phyloP scores from a whole-genome alignment of 1,140 invertebrate species.

The Cotesia glomerata region DNA sequence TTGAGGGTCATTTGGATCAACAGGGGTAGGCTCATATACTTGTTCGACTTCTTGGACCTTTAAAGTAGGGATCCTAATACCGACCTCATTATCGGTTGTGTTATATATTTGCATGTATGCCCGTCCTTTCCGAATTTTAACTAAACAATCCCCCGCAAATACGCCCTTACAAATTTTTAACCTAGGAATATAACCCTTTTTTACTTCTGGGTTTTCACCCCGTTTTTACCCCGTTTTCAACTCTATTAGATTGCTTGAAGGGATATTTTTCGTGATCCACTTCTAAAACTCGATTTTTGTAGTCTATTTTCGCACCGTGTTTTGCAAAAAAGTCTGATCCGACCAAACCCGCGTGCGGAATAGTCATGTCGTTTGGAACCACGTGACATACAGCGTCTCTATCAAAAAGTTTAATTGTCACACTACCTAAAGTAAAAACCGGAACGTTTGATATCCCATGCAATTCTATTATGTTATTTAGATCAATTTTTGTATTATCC shows the following conservation, averaged over 20 bases:
- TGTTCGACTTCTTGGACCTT: neutral
- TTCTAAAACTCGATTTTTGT: neutral
- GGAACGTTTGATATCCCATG: neutral
- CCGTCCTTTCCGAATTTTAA: neutral
- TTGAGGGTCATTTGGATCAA: neutral
- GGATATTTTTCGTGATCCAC: neutral
- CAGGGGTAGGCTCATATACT: neutral
- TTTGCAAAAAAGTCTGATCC: slow-evolving; percentile 4
- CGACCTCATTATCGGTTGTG: slow-evolving; percentile 10
- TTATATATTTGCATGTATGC: slow-evolving; percentile 13
- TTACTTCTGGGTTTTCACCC: slow-evolving; percentile 1
- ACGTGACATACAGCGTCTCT: slow-evolving; percentile 8
- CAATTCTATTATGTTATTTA: neutral
- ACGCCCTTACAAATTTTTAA: slow-evolving; percentile 5
- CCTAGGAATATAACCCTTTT: slow-evolving; percentile 11
- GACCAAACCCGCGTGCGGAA: neutral
- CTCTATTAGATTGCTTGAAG: neutral
- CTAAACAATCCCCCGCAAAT: slow-evolving; percentile 1
- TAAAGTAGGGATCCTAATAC: slow-evolving; percentile 12
- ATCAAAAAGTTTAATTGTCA: neutral
- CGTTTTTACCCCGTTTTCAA: neutral
- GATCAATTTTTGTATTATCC: neutral
- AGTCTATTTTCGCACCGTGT: slow-evolving; percentile 2
- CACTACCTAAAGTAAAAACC: neutral
- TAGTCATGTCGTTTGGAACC: neutral